Evolutionary conservation across 1,140 invertebrate species (phyloP), one percentile per base, ranked within the genome.

Genomic region (Leguminivora glycinivorella): DNA sequence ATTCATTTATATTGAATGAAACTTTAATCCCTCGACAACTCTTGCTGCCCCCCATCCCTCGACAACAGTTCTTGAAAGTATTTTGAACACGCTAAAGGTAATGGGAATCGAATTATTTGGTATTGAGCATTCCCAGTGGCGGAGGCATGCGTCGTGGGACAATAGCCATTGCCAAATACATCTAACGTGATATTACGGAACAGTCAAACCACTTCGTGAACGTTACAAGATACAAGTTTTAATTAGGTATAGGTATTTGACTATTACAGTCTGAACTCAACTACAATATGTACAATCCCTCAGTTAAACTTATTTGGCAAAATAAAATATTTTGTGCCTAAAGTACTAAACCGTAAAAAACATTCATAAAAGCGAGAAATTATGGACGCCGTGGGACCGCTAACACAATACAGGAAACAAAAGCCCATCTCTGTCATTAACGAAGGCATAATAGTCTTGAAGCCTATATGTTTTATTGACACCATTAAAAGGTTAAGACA

Each of bases 81-180:
- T 29, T 63, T 63, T 31, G n/a, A 17, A 19, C 4, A 7, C 17
- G 17, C 14, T 52, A 52, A 52, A 52, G 38, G 14, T 17, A 60
- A 60, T 60, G n/a, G n/a, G n/a, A n/a, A n/a, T n/a, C n/a, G n/a
- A n/a, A n/a, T n/a, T n/a, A n/a, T n/a, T n/a, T n/a, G n/a, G n/a
- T n/a, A n/a, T n/a, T n/a, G 25, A 63, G 26, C 26, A 31, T 63
- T 63, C 58, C 58, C n/a, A 31, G 25, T 26, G 56, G 25, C 24
- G 24, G 56, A 0, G 31, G 58, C 7, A 26, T 12, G 7, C 17
- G 12, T 5, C 26, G 56, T 58, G 24, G 24, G 24, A 26, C 12
- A 26, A 29, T 29, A 60, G 43, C 14, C n/a, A 12, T 47, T 17
- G 43, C 4, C 43, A 7, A 17, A 1, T 43, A 43, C n/a, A 47